Conservation (phyloP, 2,797 vertebrate genomes). For the Rhyacichthys aspro region DNA sequence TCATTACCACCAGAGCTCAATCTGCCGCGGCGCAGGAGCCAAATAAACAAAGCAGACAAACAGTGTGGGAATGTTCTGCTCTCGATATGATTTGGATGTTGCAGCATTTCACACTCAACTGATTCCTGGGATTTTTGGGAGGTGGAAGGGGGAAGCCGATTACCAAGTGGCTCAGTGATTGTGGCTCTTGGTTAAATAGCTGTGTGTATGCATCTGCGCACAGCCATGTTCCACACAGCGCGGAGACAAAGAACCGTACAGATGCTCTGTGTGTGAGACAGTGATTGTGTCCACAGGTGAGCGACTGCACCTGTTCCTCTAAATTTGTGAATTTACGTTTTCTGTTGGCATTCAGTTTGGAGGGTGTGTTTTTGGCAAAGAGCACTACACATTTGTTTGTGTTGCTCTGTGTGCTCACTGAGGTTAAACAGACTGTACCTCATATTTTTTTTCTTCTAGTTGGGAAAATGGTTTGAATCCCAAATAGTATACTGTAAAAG, state of each 20-base stretch:
- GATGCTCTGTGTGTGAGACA: not conserved
- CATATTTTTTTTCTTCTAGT: too few relatives aligned
- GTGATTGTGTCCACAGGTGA: too few relatives aligned
- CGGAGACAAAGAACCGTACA: constrained; percentile 7
- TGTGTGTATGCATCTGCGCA: constrained; percentile 20
- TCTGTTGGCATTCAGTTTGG: too few relatives aligned
- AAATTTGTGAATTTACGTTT: too few relatives aligned
- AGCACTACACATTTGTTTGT: too few relatives aligned
- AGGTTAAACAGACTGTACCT: too few relatives aligned
- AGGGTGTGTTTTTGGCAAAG: too few relatives aligned
- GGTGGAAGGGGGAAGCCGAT: constrained; percentile 55
- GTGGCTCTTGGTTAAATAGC: not conserved
- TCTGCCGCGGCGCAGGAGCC: constrained; percentile 49
- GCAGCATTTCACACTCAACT: constrained; percentile 65
- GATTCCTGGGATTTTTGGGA: constrained; percentile 47
- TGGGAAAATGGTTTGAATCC: too few relatives aligned
- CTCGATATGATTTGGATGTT: constrained; percentile 64
- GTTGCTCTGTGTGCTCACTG: too few relatives aligned
- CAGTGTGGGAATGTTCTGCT: constrained; percentile 42
- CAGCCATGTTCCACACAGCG: constrained; percentile 30
- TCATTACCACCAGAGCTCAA: constrained; percentile 53
- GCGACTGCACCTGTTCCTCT: too few relatives aligned
- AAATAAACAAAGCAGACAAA: constrained; percentile 58
- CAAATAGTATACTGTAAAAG: too few relatives aligned
- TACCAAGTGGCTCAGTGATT: constrained; percentile 34